Base-by-base conservation (phyloP, 2,113 vertebrate species). In the Phalacrocorax carbo region DNA sequence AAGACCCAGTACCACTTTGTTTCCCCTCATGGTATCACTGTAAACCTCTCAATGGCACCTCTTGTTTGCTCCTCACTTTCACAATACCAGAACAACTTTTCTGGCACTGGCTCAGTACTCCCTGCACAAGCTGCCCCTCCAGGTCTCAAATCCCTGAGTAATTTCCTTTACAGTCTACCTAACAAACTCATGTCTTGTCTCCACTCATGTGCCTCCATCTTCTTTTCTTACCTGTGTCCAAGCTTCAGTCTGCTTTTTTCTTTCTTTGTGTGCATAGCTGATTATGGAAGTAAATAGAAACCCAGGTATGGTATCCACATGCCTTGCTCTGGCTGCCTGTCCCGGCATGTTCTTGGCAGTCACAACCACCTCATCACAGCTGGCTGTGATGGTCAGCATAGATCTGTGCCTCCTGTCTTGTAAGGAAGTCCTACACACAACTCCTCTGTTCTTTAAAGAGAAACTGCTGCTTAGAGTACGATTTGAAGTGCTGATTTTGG, bases 271-370 rank as follows among this genome's bases (percentile, higher is more conserved):
- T 52, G 46, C 13, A 23, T 7, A 71, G 10, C 9, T 76, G 44
- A 17, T 3, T 54, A 3, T 26, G 6, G 54, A 79, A 71, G 38
- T 16, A 71, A 83, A 40, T 0, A 61, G 76, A 83, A 82, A 20
- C 5, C 14, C 25, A 42, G 12, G 19, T 15, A 5, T n/a, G 32
- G 15, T 11, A 57, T 23, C 19, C 34, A 61, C 2, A 4, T 8
- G 23, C 21, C 46, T 70, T 75, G 27, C 32, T 70, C 32, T 81
- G 58, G 8, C 3, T 85, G 18, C 17, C 6, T 23, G 3, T n/a
- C 29, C 52, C 65, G 32, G 9, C 0, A 2, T 3, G 10, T 1
- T 40, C 13, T 10, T 76, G 32, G 17, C 62, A 48, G 7, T n/a
- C 54, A 48, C 17, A 62, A 13, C 15, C 16, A 11, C 29, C 19